A percentile compares a stretch with the other conserved stretches of the same genome.
Evolutionary conservation across 2,888 invertebrate genomes (phyloP).

Genomic region (Schrankia costaestrigalis): DNA sequence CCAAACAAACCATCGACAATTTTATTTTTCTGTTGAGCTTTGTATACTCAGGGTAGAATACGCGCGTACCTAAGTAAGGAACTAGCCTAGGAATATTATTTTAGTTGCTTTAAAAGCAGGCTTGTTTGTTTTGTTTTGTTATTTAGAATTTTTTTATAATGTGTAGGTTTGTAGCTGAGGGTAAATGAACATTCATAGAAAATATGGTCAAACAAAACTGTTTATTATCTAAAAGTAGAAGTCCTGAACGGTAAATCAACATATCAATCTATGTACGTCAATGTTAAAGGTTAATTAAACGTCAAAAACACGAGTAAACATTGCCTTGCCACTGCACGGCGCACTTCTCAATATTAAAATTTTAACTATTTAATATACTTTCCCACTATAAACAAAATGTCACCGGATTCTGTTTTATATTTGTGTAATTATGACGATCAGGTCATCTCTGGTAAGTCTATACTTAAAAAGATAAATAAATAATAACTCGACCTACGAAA

Average conservation of each 20-base stretch:
- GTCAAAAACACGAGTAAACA: slow-evolving; percentile 9
- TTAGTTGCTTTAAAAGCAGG: too few relatives aligned
- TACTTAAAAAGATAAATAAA: too few relatives aligned
- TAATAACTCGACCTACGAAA: too few relatives aligned
- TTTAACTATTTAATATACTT: neutral
- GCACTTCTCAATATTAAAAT: neutral
- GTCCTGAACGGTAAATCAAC: neutral
- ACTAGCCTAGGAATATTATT: too few relatives aligned
- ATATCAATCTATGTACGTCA: neutral
- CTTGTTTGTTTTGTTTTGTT: neutral
- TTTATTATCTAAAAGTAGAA: neutral
- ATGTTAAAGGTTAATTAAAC: too few relatives aligned
- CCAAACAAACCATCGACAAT: too few relatives aligned
- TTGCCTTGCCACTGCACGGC: neutral
- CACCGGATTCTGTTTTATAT: slow-evolving; percentile 32
- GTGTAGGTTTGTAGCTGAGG: neutral
- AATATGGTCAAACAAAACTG: too few relatives aligned
- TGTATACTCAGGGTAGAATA: too few relatives aligned
- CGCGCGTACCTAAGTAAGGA: too few relatives aligned
- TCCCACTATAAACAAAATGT: slow-evolving; percentile 17
- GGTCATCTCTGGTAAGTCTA: slow-evolving; percentile 43
- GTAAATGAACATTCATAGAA: too few relatives aligned
- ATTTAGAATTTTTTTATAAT: neutral
- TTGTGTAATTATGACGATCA: slow-evolving; percentile 67
- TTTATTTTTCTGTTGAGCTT: too few relatives aligned